Percentiles rank a stretch among this genome's conserved stretches.
Evolutionary conservation across 2,888 invertebrate genomes (phyloP).

Genomic region (Apodemia mormo): DNA sequence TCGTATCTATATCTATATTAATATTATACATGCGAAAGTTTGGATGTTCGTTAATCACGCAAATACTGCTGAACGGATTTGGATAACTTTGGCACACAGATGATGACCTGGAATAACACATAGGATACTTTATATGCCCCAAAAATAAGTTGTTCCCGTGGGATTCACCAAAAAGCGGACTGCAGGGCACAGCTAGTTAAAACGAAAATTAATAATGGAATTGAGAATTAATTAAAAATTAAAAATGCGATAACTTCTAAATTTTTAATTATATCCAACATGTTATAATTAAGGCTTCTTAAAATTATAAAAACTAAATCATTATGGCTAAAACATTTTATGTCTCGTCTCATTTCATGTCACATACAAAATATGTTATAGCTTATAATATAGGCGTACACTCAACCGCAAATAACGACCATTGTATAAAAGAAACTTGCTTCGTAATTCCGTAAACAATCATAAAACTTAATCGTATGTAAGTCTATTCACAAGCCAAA

Average conservation of each 20-base stretch:
- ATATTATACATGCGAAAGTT: too few species aligned
- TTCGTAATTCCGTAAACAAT: conserved; percentile 57
- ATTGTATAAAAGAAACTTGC: conserved; percentile 62
- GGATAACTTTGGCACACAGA: too few species aligned
- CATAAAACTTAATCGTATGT: conserved; percentile 49
- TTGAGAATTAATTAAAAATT: too few species aligned
- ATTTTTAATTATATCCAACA: conserved; percentile 78
- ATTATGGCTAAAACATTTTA: conserved; percentile 68
- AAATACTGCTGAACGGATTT: too few species aligned
- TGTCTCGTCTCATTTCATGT: conserved; percentile 60
- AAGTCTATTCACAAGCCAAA: conserved; percentile 70
- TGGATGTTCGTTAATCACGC: too few species aligned
- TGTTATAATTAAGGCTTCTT: conserved; percentile 74
- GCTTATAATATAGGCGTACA: conserved; percentile 75
- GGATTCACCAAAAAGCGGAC: too few species aligned
- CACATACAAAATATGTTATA: conserved; percentile 75
- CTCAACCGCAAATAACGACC: conserved; percentile 58
- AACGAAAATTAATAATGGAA: too few species aligned
- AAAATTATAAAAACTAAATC: conserved; percentile 71
- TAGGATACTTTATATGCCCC: too few species aligned
- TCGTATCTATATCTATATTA: too few species aligned
- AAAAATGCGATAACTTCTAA: conserved; percentile 44
- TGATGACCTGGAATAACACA: too few species aligned
- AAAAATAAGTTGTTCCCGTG: too few species aligned
- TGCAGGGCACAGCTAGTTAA: too few species aligned